Evolutionary conservation across 2,797 vertebrate species (phyloP).

Genomic region (Pogoniulus pusillus): DNA sequence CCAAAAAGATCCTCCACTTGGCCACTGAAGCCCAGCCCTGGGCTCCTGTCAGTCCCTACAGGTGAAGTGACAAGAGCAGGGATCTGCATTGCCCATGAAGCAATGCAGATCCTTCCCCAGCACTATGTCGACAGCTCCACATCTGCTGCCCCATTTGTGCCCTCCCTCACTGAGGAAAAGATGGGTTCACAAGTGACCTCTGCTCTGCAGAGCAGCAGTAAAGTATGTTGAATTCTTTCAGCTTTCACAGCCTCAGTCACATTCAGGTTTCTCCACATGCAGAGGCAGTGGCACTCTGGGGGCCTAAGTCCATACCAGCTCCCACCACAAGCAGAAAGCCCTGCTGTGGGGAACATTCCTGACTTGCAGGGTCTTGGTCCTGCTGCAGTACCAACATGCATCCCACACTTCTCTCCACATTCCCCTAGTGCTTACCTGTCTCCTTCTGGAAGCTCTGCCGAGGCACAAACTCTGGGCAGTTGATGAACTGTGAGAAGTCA

Average conservation of each 20-base stretch:
- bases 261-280: fast-evolving
- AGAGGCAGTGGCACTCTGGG: not conserved
- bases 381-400: not conserved
- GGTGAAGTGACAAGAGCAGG: not conserved
- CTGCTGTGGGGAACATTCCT: not conserved
- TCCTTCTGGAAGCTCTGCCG: slow-evolving; percentile 85
- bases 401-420: not conserved
- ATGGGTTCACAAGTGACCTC: not conserved
- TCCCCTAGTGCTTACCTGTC: slow-evolving; percentile 73
- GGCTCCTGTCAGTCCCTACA: not conserved
- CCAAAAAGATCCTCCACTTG: not conserved
- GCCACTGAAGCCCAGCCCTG: not conserved
- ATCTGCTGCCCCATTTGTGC: not conserved
- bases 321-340: not conserved
- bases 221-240: not conserved
- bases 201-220: not conserved
- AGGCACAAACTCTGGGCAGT: slow-evolving; percentile 96
- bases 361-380: not conserved
- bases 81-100: not conserved
- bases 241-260: fast-evolving
- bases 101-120: not conserved
- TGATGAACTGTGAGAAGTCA: slow-evolving; percentile 95
- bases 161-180: not conserved
- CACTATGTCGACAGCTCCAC: not conserved
- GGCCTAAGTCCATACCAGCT: not conserved